These are phyloP conservation scores for Pardalotus punctatus DNA, from an alignment of 2,113 vertebrate species.

Conservation along the genomic window DNA sequence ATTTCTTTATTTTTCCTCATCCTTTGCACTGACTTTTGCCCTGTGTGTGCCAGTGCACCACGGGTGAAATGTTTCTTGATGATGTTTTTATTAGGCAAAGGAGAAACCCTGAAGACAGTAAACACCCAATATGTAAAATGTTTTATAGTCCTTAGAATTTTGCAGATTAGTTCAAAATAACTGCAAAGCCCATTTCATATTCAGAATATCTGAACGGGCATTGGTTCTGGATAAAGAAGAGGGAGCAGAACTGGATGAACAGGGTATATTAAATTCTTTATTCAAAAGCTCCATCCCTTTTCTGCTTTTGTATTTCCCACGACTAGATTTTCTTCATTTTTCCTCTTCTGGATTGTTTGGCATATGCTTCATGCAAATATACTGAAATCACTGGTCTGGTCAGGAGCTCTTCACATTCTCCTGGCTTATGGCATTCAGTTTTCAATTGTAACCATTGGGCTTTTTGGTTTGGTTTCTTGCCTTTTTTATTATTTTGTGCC, in stretches of 20 bases:
- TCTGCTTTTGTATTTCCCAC: not conserved
- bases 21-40: accelerated
- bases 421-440: not conserved
- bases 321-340: not conserved
- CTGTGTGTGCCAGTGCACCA: not conserved
- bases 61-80: not conserved
- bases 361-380: not conserved
- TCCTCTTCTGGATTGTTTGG: not conserved
- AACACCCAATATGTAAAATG: not conserved
- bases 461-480: not conserved
- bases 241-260: not conserved
- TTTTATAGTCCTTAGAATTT: not conserved
- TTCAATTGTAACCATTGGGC: not conserved
- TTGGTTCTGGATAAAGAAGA: not conserved
- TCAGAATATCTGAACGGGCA: not conserved
- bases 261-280: not conserved
- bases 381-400: not conserved
- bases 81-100: not conserved
- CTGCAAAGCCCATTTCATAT: not conserved
- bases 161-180: not conserved
- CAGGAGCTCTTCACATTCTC: not conserved
- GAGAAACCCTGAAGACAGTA: not conserved
- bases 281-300: not conserved
- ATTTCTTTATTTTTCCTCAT: not conserved
- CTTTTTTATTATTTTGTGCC: not conserved